Base-by-base conservation (phyloP, 2,888 invertebrate species). In the Cyclophora punctaria region DNA sequence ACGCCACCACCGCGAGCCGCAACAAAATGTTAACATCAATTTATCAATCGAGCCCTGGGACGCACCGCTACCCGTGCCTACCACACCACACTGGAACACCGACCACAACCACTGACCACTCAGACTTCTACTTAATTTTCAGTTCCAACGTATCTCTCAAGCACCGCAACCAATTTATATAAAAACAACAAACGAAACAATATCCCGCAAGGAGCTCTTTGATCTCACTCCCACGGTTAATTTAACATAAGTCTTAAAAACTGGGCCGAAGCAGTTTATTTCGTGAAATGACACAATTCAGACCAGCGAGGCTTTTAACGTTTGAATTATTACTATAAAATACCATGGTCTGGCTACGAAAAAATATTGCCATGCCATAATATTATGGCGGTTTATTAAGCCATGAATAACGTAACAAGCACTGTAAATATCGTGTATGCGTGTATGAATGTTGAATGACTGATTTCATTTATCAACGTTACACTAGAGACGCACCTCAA, bases 401-500 rank as follows among this genome's bases (percentile, higher is more conserved):
- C 44, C 3, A 1, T 48, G 44, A 44, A 42, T 47, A 48, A 44
- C 47, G 20, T 47, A 45, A 50, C 37, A 37, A 37, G 5, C 37
- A 5, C 34, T 44, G 20, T 34, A 34, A 44, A 20, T 44, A 33
- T 20, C 20, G 20, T 20, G 20, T 20, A 20, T 20, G 20, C 60
- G 56, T 62, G 20, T 53, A 64, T 59, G 51, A 44, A 64, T 59
- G 66, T 64, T 73, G 20, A 74, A 75, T 75, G 67, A 69, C 20
- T 20, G 66, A 67, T 68, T 64, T 65, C 65, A 76, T 76, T 72
- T 78, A 73, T 67, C 66, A 61, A 53, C 47, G 70, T 71, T 75
- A 80, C 74, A 37, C 4, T 20, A 73, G 76, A 79, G 81, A 84
- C 85, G 82, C 83, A 85, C 86, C 85, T 85, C 82, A 78, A 77